phyloP scores from a whole-genome alignment of 2,888 invertebrate genomes.

The Thera obeliscata region DNA sequence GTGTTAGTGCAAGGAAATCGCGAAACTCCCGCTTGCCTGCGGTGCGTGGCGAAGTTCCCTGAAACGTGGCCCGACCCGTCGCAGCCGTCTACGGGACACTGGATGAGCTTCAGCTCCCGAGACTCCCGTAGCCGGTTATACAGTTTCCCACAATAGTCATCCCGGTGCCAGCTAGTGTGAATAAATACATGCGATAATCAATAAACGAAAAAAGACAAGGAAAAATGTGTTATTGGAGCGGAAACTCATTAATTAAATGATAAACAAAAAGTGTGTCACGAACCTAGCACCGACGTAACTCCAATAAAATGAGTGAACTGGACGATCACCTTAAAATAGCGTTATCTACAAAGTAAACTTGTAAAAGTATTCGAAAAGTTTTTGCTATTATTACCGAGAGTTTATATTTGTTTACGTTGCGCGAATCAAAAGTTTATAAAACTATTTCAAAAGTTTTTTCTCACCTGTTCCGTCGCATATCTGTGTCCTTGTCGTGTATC shows the following conservation, averaged over 20 bases:
- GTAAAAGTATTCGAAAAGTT: slow-evolving; percentile 66
- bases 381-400: slow-evolving; percentile 57
- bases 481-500: slow-evolving; percentile 57
- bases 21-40: slow-evolving; percentile 88
- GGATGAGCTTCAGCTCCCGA: slow-evolving; percentile 90
- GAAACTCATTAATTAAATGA: slow-evolving; percentile 37
- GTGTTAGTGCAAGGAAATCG: slow-evolving; percentile 49
- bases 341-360: slow-evolving; percentile 61
- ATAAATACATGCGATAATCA: slow-evolving; percentile 55
- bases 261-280: slow-evolving; percentile 54
- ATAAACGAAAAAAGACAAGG: slow-evolving; percentile 42
- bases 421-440: slow-evolving; percentile 53
- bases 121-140: slow-evolving; percentile 86
- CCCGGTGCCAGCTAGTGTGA: slow-evolving; percentile 70
- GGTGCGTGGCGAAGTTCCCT: slow-evolving; percentile 95
- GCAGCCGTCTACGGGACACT: slow-evolving; percentile 92
- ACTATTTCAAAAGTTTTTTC: slow-evolving; percentile 58
- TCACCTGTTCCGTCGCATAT: slow-evolving; percentile 78
- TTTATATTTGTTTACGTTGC: slow-evolving; percentile 54
- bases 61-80: slow-evolving; percentile 95
- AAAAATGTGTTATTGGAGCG: slow-evolving; percentile 34
- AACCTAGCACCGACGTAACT: slow-evolving; percentile 49
- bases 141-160: slow-evolving; percentile 73
- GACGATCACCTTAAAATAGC: slow-evolving; percentile 47
- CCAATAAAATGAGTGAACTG: slow-evolving; percentile 46